Percentiles rank a stretch among this genome's conserved stretches.
These are phyloP conservation scores for Heliocidaris erythrogramma DNA, from an alignment of 35 echinoderm and acorn worm genomes.

Conservation along the genomic window DNA sequence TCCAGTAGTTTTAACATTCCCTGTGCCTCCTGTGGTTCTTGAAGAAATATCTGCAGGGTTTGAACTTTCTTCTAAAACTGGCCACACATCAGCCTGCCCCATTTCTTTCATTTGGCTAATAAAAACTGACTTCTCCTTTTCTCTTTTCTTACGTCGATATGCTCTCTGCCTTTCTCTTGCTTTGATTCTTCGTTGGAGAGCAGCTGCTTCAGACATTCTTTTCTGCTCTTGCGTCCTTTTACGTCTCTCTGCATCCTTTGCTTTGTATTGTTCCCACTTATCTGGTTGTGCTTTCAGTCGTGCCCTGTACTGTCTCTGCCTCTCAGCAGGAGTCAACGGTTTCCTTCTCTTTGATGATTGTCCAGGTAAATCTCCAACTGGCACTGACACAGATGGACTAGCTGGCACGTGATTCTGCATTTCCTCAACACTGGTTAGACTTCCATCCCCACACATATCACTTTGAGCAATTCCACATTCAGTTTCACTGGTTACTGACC, in stretches of 20 bases:
- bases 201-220: background rate
- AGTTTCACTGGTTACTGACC: background rate
- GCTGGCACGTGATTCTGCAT: background rate
- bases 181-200: background rate
- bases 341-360: background rate
- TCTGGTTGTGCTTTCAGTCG: background rate
- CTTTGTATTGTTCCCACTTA: slow-evolving; percentile 14
- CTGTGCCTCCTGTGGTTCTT: too few relatives aligned
- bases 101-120: background rate
- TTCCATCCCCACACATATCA: background rate
- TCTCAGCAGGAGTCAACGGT: slow-evolving; percentile 21
- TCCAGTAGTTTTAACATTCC: too few relatives aligned
- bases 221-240: background rate
- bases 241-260: background rate
- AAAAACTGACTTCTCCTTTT: background rate
- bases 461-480: background rate
- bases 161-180: background rate
- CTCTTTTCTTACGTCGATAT: background rate
- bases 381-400: background rate
- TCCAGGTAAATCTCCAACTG: background rate
- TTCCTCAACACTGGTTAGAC: background rate
- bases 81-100: background rate
- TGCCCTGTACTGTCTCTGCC: background rate
- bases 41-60: too few relatives aligned
- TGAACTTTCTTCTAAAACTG: too few relatives aligned